Percentiles rank a stretch among this genome's conserved stretches.
Conservation (phyloP, 2,797 vertebrate species). For the Zalophus californianus region DNA sequence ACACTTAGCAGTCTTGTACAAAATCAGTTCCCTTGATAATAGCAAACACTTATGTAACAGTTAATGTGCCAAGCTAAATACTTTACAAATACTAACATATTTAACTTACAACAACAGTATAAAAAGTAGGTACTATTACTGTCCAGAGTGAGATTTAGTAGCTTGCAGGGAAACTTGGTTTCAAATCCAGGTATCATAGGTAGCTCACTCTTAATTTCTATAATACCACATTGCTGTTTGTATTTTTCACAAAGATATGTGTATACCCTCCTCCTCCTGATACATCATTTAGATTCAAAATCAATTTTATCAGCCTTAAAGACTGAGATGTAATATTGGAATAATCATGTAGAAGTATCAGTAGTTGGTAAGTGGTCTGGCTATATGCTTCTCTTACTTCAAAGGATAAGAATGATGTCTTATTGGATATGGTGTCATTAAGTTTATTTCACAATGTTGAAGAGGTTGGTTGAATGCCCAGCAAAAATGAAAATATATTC, state of each 20-base stretch:
- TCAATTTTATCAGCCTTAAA: not conserved
- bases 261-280: not conserved
- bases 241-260: not conserved
- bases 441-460: not conserved
- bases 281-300: not conserved
- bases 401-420: not conserved
- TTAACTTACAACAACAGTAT: not conserved
- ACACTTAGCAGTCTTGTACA: not conserved
- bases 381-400: not conserved
- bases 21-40: not conserved
- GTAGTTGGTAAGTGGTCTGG: not conserved
- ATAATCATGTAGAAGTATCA: not conserved
- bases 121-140: not conserved
- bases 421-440: not conserved
- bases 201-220: not conserved
- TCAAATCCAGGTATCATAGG: not conserved
- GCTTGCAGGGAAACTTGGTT: not conserved
- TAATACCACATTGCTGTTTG: not conserved
- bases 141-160: not conserved
- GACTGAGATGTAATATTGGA: not conserved
- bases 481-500: slow-evolving; percentile 23
- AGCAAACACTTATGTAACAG: not conserved
- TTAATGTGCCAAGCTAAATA: not conserved
- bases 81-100: not conserved
- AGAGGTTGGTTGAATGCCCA: not conserved